Conservation (phyloP, 2,888 invertebrate species). For the Phalera bucephala region DNA sequence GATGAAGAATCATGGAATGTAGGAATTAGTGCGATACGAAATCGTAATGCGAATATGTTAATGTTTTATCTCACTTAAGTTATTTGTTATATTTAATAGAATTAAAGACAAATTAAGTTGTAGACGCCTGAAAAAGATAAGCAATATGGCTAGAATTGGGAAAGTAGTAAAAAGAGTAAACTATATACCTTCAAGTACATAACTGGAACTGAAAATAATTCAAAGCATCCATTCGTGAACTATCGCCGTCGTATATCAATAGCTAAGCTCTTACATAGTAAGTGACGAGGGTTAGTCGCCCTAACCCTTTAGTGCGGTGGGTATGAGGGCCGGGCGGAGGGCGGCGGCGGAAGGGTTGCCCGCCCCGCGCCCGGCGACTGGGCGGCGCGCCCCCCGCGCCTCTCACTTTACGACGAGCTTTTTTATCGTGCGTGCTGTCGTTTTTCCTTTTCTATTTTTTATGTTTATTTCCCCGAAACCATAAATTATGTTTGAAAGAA, state of each 20-base stretch:
- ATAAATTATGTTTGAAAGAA: slow-evolving; percentile 84
- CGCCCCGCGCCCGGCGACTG: slow-evolving; percentile 56
- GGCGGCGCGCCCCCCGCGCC: slow-evolving; percentile 55
- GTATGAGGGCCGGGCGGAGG: slow-evolving; percentile 58
- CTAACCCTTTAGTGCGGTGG: slow-evolving; percentile 74
- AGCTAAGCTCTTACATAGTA: slow-evolving; percentile 32
- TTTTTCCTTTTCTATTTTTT: slow-evolving; percentile 84
- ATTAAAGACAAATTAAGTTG: no score
- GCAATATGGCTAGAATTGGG: no score
- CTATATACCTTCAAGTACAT: no score
- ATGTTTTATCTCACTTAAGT: no score
- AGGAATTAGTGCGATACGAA: no score
- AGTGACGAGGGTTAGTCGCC: slow-evolving; percentile 63
- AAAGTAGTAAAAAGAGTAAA: no score
- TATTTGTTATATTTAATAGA: no score
- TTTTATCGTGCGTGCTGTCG: slow-evolving; percentile 83
- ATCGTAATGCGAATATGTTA: no score
- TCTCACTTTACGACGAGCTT: slow-evolving; percentile 79
- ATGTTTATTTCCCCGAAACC: slow-evolving; percentile 84
- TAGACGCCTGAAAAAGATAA: no score
- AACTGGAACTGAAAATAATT: not conserved
- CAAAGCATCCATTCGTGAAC: not conserved
- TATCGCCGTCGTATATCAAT: slow-evolving; percentile 17
- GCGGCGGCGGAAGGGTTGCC: slow-evolving; percentile 78
- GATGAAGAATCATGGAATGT: no score